Percentiles rank a stretch among this genome's conserved stretches.
Evolutionary conservation across 2,113 vertebrate species (phyloP).

Genomic region (Silurus glanis): DNA sequence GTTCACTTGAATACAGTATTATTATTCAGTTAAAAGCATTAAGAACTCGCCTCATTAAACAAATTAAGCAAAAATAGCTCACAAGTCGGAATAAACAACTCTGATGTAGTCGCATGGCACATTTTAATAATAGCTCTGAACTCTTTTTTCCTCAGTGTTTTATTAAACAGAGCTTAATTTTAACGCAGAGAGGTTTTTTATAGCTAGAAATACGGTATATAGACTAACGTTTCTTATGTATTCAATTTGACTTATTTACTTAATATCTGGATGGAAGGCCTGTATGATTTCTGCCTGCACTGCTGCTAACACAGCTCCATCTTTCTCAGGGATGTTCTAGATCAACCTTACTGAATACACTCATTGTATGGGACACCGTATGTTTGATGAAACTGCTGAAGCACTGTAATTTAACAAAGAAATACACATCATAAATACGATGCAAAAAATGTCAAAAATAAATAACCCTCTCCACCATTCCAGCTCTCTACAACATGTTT

Average conservation of each 20-base stretch:
- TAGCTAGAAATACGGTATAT: background rate
- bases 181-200: background rate
- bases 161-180: background rate
- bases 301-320: background rate
- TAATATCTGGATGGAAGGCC: background rate
- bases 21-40: no score
- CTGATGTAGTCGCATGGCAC: no score
- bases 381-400: background rate
- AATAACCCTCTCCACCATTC: no score
- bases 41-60: no score
- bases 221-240: background rate
- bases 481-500: no score
- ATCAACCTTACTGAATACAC: background rate
- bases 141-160: background rate
- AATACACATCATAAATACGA: background rate
- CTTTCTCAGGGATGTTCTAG: background rate
- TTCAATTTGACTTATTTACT: background rate
- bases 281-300: background rate
- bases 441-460: no score
- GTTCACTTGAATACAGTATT: no score
- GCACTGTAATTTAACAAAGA: background rate
- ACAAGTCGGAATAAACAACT: no score
- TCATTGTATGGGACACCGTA: background rate
- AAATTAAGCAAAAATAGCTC: no score
- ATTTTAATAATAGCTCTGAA: background rate